Percentiles rank a stretch among this genome's conserved stretches.
Conservation (phyloP, 2,797 vertebrate genomes). For the Tangara arthus region DNA sequence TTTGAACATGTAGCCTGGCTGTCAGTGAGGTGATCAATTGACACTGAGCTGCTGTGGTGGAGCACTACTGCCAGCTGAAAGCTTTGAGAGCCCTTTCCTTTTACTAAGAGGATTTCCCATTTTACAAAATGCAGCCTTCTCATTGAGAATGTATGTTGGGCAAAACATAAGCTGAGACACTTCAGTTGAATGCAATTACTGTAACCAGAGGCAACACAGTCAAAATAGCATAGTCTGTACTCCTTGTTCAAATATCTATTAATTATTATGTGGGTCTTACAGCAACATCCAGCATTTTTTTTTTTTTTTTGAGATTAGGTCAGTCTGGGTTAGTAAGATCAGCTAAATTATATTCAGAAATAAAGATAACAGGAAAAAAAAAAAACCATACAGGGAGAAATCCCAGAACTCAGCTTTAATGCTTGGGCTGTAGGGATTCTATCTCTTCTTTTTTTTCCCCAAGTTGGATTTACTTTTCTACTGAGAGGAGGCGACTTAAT, state of each 20-base stretch:
- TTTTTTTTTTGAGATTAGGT: not conserved
- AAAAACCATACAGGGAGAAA: not conserved
- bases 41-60: not conserved
- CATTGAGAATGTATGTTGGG: not conserved
- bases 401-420: not conserved
- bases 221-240: not conserved
- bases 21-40: not conserved
- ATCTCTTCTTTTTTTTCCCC: accelerated
- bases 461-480: not conserved
- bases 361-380: not conserved
- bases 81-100: not conserved
- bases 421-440: not conserved
- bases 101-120: not conserved
- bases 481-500: not conserved
- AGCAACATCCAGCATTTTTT: not conserved
- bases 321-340: not conserved
- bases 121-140: not conserved
- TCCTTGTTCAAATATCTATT: not conserved
- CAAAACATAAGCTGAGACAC: not conserved
- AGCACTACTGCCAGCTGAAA: not conserved
- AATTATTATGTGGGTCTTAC: not conserved
- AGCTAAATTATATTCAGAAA: not conserved
- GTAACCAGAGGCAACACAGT: not conserved
- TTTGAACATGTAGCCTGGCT: not conserved
- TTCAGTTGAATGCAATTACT: not conserved